A percentile compares a stretch with the other conserved stretches of the same genome.
Evolutionary conservation across 2,888 invertebrate genomes (phyloP).

Genomic region (Candidula unifasciata): DNA sequence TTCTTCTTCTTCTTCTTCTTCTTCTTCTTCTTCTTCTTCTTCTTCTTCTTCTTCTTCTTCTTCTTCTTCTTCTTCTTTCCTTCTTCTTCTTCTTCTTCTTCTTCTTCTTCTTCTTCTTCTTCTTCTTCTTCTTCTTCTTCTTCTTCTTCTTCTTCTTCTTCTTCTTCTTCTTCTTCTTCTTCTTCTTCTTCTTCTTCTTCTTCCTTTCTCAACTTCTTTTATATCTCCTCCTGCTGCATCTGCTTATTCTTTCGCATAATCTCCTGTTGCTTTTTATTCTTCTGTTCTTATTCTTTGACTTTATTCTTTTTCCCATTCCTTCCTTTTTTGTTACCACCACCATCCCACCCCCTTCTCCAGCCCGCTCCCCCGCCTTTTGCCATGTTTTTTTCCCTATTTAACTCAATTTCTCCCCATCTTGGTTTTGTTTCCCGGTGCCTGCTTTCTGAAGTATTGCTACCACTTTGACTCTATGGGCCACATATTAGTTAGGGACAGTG

Average conservation of each 20-base stretch:
- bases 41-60: neutral
- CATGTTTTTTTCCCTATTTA: too few species aligned
- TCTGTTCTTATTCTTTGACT: too few species aligned
- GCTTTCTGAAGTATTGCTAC: too few species aligned
- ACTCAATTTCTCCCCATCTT: too few species aligned
- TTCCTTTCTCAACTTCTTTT: neutral
- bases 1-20: neutral
- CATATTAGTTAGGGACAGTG: too few species aligned
- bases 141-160: neutral
- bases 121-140: neutral
- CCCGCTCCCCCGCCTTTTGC: too few species aligned
- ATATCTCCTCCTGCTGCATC: neutral
- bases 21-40: neutral
- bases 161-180: neutral
- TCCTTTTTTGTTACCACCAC: too few species aligned
- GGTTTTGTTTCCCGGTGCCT: too few species aligned
- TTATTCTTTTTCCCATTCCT: too few species aligned
- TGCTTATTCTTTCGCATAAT: neutral
- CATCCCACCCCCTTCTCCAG: too few species aligned
- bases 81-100: neutral
- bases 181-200: neutral
- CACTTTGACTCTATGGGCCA: too few species aligned
- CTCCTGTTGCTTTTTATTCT: neutral
- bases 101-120: neutral
- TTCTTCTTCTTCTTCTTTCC: neutral